Evolutionary conservation across 2,797 vertebrate species (phyloP).

Genomic region (Mormyrops boulengeri): DNA sequence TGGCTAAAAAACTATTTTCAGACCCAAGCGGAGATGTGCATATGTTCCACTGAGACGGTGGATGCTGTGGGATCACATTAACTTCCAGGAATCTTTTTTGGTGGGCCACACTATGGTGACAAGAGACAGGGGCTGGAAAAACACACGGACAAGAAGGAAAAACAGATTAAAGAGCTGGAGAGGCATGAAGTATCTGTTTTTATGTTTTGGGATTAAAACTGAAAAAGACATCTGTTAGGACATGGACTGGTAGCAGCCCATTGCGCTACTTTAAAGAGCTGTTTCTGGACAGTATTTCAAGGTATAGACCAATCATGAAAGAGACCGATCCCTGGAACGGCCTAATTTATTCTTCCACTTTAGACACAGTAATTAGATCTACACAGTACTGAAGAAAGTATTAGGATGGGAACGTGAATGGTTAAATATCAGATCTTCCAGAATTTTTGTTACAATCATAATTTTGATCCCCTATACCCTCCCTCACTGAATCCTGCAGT

Average conservation of each 20-base stretch:
- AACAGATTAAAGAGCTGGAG: slow-evolving; percentile 32
- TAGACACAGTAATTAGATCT: not conserved
- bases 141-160: slow-evolving; percentile 16
- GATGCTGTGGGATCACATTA: not conserved
- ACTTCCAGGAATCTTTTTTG: not conserved
- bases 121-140: slow-evolving; percentile 4
- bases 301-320: slow-evolving; percentile 26
- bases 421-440: slow-evolving; percentile 18
- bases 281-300: slow-evolving; percentile 31
- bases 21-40: not conserved
- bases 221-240: slow-evolving; percentile 35
- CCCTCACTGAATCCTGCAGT: slow-evolving; percentile 22
- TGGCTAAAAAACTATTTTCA: not conserved
- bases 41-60: not conserved
- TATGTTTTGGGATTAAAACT: slow-evolving; percentile 31
- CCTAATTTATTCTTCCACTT: slow-evolving; percentile 18
- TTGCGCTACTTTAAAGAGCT: slow-evolving; percentile 6
- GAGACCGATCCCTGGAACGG: slow-evolving; percentile 19
- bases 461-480: slow-evolving; percentile 6
- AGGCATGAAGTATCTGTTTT: slow-evolving; percentile 29
- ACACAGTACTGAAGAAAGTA: not conserved
- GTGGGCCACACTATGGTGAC: not conserved
- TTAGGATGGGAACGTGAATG: not conserved
- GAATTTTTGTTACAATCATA: slow-evolving; percentile 17
- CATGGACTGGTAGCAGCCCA: slow-evolving; percentile 16